Evolutionary conservation across 2,888 invertebrate species (phyloP).

Genomic region (Physocephala rufipes): DNA sequence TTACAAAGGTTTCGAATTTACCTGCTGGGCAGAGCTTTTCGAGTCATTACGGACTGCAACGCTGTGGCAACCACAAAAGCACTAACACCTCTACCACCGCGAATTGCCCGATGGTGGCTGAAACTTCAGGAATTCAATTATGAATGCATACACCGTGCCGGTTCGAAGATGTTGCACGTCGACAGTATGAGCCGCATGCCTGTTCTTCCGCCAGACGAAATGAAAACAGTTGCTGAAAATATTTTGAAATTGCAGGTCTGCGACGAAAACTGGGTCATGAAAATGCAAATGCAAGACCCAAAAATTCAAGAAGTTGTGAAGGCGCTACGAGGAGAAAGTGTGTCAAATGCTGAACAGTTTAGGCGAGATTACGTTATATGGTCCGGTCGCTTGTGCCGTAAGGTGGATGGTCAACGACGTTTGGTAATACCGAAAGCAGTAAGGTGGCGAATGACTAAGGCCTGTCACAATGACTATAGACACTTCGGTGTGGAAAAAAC

Average conservation of each 20-base stretch:
- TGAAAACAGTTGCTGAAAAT: not conserved
- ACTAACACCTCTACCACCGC: constrained; percentile 9
- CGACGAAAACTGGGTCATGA: constrained; percentile 20
- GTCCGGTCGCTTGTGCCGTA: constrained; percentile 30
- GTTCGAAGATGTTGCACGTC: too few species aligned
- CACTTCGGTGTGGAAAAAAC: constrained; percentile 43
- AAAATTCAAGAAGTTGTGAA: constrained; percentile 6
- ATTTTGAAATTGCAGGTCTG: constrained; percentile 24
- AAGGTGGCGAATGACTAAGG: constrained; percentile 39
- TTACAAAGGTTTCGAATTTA: not conserved
- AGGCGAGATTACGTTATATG: constrained; percentile 22
- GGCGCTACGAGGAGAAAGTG: constrained; percentile 11
- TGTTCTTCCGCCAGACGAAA: not conserved
- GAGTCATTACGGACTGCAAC: constrained; percentile 18
- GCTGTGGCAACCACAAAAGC: constrained; percentile 27
- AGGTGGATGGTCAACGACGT: not conserved
- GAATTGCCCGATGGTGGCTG: too few species aligned
- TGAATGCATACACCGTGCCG: too few species aligned
- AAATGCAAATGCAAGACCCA: constrained; percentile 33
- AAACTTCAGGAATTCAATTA: too few species aligned
- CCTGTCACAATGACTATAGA: constrained; percentile 41
- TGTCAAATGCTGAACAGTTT: constrained; percentile 9
- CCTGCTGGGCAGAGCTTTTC: constrained; percentile 5
- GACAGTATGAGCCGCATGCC: not conserved
- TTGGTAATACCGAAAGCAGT: constrained; percentile 40